phyloP scores from a whole-genome alignment of 2,797 vertebrate species.

The Eupleurogrammus muticus region DNA sequence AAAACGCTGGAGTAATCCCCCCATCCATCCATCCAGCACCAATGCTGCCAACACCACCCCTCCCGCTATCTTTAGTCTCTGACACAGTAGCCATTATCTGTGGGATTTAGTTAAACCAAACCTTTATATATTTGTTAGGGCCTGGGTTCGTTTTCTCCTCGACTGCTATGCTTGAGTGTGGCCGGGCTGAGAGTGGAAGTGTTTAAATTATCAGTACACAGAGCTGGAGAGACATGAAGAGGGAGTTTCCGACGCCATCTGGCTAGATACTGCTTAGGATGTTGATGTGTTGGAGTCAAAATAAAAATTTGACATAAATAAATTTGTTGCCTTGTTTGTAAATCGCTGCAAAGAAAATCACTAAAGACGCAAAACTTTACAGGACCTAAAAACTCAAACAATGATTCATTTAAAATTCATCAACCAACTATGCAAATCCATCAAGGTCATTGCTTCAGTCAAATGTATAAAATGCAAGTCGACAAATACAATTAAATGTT shows the following conservation, averaged over 20 bases:
- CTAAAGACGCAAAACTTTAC: neutral
- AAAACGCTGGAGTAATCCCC: constrained; percentile 97
- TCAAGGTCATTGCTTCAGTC: neutral
- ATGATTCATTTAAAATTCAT: neutral
- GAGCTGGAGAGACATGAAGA: constrained; percentile 24
- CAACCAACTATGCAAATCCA: neutral
- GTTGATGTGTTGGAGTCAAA: constrained; percentile 6
- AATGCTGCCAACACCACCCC: constrained; percentile 88
- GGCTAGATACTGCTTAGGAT: constrained; percentile 19
- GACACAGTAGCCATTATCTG: constrained; percentile 99
- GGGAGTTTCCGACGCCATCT: constrained; percentile 47
- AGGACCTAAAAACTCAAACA: neutral
- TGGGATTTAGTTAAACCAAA: constrained; percentile 95
- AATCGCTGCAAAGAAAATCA: neutral
- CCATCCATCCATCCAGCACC: constrained; percentile 90
- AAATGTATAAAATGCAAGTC: neutral
- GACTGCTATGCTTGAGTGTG: constrained; percentile 86
- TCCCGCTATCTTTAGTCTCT: constrained; percentile 95
- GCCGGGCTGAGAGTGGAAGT: constrained; percentile 30
- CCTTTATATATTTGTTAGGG: constrained; percentile 97
- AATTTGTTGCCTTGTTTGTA: constrained; percentile 1
- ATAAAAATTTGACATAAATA: no score
- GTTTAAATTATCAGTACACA: constrained; percentile 57
- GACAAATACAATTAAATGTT: neutral
- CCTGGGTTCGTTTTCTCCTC: constrained; percentile 85